Conservation (phyloP, 2,888 invertebrate species). For the Acrocera orbiculus region DNA sequence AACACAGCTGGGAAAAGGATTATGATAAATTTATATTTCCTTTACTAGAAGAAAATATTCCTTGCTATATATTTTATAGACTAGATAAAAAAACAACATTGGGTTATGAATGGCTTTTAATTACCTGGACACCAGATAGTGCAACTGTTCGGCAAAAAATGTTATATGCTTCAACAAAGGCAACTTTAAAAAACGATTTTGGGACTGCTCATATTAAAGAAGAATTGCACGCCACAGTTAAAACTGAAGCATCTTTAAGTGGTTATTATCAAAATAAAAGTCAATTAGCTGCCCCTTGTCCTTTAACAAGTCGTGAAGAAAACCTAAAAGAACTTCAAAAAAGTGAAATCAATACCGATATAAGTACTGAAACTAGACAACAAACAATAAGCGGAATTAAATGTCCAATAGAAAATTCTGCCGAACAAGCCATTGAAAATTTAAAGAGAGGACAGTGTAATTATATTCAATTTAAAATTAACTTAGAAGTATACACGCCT, state of each 20-base stretch:
- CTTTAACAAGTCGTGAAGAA: slow-evolving; percentile 74
- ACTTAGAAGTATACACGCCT: slow-evolving; percentile 38
- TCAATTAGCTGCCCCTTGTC: slow-evolving; percentile 68
- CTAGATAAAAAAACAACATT: slow-evolving; percentile 59
- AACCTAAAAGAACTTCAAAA: slow-evolving; percentile 62
- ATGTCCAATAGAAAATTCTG: slow-evolving; percentile 73
- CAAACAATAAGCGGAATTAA: slow-evolving; percentile 81
- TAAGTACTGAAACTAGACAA: slow-evolving; percentile 65
- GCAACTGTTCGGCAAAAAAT: slow-evolving; percentile 86
- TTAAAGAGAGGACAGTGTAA: slow-evolving; percentile 58
- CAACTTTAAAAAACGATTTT: slow-evolving; percentile 91
- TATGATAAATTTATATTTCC: slow-evolving; percentile 58
- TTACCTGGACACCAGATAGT: slow-evolving; percentile 88
- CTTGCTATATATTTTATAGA: slow-evolving; percentile 80
- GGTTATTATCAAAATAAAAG: slow-evolving; percentile 68
- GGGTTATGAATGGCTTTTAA: slow-evolving; percentile 81
- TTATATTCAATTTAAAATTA: slow-evolving; percentile 78
- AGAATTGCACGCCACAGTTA: slow-evolving; percentile 76
- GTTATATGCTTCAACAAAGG: slow-evolving; percentile 94
- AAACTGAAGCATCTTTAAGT: slow-evolving; percentile 64
- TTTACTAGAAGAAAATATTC: slow-evolving; percentile 58
- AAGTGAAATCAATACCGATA: slow-evolving; percentile 53
- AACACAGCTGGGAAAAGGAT: slow-evolving; percentile 70
- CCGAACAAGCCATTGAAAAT: slow-evolving; percentile 54
- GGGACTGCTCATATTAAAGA: slow-evolving; percentile 86